Conservation (phyloP, 2,113 vertebrate species). For the Myxocyprinus asiaticus region DNA sequence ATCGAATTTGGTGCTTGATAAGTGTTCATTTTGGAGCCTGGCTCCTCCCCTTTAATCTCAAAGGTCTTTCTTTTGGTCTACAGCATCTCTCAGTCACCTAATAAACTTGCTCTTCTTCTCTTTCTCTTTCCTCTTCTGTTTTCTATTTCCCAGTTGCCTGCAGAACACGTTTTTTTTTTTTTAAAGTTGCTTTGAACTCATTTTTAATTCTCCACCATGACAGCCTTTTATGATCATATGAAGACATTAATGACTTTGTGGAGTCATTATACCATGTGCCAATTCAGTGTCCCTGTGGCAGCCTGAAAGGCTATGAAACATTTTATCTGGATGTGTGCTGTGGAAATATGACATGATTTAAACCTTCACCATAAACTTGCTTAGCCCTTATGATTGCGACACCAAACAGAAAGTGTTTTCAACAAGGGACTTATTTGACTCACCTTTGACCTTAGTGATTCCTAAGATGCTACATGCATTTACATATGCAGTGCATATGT, state of each 20-base stretch:
- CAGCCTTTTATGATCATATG: slow-evolving; percentile 69
- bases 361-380: background rate
- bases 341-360: background rate
- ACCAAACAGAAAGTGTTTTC: background rate
- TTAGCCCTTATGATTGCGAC: background rate
- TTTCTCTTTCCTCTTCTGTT: slow-evolving; percentile 44
- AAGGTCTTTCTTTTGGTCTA: slow-evolving; percentile 25
- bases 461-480: background rate
- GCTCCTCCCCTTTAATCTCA: background rate
- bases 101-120: background rate
- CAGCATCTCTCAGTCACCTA: slow-evolving; percentile 39
- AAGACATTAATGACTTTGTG: slow-evolving; percentile 67
- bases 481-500: background rate
- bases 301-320: background rate
- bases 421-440: too few species aligned
- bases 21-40: too few species aligned
- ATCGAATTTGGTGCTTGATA: too few species aligned
- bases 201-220: slow-evolving; percentile 68
- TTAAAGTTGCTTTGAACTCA: slow-evolving; percentile 66
- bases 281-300: background rate
- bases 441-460: background rate
- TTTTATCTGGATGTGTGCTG: background rate
- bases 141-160: slow-evolving; percentile 59
- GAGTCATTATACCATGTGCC: slow-evolving; percentile 4
- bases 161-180: slow-evolving; percentile 65